Conservation (phyloP, 2,888 invertebrate genomes). For the Parthenolecanium corni region DNA sequence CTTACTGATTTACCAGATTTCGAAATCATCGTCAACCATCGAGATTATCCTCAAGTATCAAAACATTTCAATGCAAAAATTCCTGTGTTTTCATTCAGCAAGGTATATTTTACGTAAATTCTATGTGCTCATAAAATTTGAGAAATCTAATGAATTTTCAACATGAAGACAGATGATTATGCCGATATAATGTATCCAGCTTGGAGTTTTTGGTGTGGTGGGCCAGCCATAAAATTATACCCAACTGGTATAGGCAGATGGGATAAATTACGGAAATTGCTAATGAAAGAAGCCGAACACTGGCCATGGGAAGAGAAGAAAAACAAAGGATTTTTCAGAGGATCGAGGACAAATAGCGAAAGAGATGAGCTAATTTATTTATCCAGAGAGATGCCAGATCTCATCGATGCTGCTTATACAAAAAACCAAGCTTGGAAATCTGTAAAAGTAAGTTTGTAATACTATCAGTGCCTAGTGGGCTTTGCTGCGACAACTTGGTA, state of each 20-base stretch:
- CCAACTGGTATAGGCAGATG: slow-evolving; percentile 88
- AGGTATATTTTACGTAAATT: slow-evolving; percentile 45
- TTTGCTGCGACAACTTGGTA: too few relatives aligned
- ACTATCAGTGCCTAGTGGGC: too few relatives aligned
- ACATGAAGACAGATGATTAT: slow-evolving; percentile 53
- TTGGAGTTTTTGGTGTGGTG: slow-evolving; percentile 98
- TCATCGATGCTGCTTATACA: slow-evolving; percentile 88
- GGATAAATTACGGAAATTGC: slow-evolving; percentile 67
- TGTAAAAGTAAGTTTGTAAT: slow-evolving; percentile 48
- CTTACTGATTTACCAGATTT: slow-evolving; percentile 63
- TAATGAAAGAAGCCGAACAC: slow-evolving; percentile 52
- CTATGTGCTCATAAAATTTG: too few relatives aligned
- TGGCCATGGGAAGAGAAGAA: slow-evolving; percentile 68
- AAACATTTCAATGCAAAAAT: slow-evolving; percentile 48
- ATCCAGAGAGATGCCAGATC: slow-evolving; percentile 58
- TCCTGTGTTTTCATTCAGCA: slow-evolving; percentile 94
- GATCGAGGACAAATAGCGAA: slow-evolving; percentile 85
- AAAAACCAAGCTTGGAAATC: slow-evolving; percentile 99
- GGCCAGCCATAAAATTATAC: slow-evolving; percentile 87
- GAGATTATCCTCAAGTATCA: slow-evolving; percentile 85
- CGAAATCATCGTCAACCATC: slow-evolving; percentile 77
- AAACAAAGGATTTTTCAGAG: slow-evolving; percentile 70
- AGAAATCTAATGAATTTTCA: too few relatives aligned
- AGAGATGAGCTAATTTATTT: slow-evolving; percentile 75
- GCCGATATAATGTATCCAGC: slow-evolving; percentile 90